Percentiles rank a stretch among this genome's conserved stretches.
These are phyloP conservation scores for Falco peregrinus DNA, from an alignment of 2,797 vertebrate species.

Conservation along the genomic window DNA sequence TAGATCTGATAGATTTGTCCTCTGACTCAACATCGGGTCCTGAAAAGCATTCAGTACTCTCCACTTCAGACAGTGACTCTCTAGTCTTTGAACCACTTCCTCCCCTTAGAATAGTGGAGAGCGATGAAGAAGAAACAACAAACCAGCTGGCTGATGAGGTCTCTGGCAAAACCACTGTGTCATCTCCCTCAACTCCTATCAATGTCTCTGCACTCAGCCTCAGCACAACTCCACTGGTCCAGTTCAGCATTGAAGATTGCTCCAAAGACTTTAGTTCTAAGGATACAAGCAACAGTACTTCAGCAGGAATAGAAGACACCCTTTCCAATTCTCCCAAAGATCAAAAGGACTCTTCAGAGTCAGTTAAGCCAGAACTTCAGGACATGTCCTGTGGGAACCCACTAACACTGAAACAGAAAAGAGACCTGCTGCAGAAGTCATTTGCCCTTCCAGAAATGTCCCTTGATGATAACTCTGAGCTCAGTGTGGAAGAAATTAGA, in stretches of 20 bases:
- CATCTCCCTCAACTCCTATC: slow-evolving; percentile 78
- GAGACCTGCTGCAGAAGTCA: slow-evolving; percentile 91
- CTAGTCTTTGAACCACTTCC: slow-evolving; percentile 94
- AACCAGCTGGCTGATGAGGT: slow-evolving; percentile 74
- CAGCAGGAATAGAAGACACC: slow-evolving; percentile 47
- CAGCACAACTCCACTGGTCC: slow-evolving; percentile 85
- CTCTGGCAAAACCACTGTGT: slow-evolving; percentile 55
- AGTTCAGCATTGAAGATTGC: slow-evolving; percentile 92
- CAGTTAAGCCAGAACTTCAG: slow-evolving; percentile 43
- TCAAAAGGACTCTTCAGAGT: slow-evolving; percentile 55
- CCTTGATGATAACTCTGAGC: slow-evolving; percentile 81
- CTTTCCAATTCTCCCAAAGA: slow-evolving; percentile 67
- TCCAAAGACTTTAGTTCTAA: slow-evolving; percentile 79
- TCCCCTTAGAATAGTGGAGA: slow-evolving; percentile 95
- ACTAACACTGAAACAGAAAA: slow-evolving; percentile 93
- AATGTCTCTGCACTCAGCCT: slow-evolving; percentile 78
- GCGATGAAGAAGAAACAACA: slow-evolving; percentile 89
- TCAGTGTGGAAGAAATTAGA: slow-evolving; percentile 72
- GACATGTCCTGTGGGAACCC: slow-evolving; percentile 82
- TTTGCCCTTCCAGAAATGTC: slow-evolving; percentile 88
- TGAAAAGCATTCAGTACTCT: slow-evolving; percentile 92
- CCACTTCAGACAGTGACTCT: slow-evolving; percentile 96
- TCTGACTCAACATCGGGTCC: slow-evolving; percentile 94
- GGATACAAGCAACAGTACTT: slow-evolving; percentile 66
- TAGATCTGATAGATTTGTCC: slow-evolving; percentile 95